Conservation (phyloP, 2,888 invertebrate species). For the Tuta absoluta region DNA sequence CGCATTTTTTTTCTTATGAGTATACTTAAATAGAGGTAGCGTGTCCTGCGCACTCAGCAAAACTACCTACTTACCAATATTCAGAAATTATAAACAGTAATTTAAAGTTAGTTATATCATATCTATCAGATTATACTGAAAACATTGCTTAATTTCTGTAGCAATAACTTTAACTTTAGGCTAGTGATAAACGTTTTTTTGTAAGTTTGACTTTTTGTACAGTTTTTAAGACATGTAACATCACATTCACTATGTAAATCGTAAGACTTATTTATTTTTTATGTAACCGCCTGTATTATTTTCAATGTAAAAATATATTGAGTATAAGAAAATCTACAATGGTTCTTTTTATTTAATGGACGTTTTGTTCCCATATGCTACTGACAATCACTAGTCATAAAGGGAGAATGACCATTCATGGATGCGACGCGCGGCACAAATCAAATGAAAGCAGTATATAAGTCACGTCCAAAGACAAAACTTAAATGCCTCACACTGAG, state of each 20-base stretch:
- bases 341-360: constrained; percentile 39
- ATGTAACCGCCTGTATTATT: constrained; percentile 81
- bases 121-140: background rate
- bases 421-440: no score
- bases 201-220: constrained; percentile 24
- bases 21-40: background rate
- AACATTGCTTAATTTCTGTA: constrained; percentile 46
- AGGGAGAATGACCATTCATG: no score
- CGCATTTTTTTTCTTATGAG: background rate
- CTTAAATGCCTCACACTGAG: no score
- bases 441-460: no score
- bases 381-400: no score
- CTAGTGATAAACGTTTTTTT: constrained; percentile 20
- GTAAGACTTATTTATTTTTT: constrained; percentile 74
- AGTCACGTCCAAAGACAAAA: no score
- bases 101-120: background rate
- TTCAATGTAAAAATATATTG: constrained; percentile 76
- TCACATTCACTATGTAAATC: constrained; percentile 58
- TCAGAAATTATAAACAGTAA: background rate
- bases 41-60: background rate
- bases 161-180: background rate
- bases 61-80: background rate
- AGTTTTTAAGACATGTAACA: constrained; percentile 41
- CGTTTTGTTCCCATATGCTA: background rate
- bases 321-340: constrained; percentile 62